Evolutionary conservation across 2,888 invertebrate species (phyloP).

Genomic region (Galeopsomyia nigrocyanea): DNA sequence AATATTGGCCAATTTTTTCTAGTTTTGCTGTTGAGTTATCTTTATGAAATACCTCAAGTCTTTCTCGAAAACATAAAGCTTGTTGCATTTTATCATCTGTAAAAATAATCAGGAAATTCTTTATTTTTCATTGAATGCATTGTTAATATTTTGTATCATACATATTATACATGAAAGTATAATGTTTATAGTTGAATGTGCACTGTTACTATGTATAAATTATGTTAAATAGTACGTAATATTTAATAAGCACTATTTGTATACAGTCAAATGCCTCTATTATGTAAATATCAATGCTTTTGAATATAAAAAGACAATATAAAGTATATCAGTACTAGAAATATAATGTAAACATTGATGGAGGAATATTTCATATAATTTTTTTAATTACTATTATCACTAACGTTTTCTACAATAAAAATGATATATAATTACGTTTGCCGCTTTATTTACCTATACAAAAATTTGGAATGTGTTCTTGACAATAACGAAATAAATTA

Average conservation of each 20-base stretch:
- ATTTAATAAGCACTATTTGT: conserved; percentile 1
- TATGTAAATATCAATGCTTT: conserved; percentile 23
- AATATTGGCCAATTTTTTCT: conserved; percentile 56
- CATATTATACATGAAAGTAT: too few relatives aligned
- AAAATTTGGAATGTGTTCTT: conserved; percentile 51
- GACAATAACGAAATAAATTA: conserved; percentile 3
- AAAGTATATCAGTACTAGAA: conserved; percentile 20
- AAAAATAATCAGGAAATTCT: conserved; percentile 15
- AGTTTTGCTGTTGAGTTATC: conserved; percentile 42
- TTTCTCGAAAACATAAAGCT: conserved; percentile 58
- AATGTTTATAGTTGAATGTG: background rate
- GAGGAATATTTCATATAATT: conserved; percentile 25
- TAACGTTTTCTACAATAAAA: conserved; percentile 49
- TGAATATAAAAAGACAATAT: background rate
- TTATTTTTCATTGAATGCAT: conserved; percentile 7
- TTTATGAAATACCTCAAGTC: conserved; percentile 54
- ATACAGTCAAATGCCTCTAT: background rate
- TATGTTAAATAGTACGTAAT: conserved; percentile 33
- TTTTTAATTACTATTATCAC: conserved; percentile 33
- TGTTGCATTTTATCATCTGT: conserved; percentile 52
- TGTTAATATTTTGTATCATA: background rate
- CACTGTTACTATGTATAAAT: conserved; percentile 24
- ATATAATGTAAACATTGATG: conserved; percentile 22
- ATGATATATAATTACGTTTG: conserved; percentile 13
- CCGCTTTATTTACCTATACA: conserved; percentile 49